A percentile compares a stretch with the other conserved stretches of the same genome.
Evolutionary conservation across 2,113 vertebrate genomes (phyloP).

Genomic region (Trachemys scripta): DNA sequence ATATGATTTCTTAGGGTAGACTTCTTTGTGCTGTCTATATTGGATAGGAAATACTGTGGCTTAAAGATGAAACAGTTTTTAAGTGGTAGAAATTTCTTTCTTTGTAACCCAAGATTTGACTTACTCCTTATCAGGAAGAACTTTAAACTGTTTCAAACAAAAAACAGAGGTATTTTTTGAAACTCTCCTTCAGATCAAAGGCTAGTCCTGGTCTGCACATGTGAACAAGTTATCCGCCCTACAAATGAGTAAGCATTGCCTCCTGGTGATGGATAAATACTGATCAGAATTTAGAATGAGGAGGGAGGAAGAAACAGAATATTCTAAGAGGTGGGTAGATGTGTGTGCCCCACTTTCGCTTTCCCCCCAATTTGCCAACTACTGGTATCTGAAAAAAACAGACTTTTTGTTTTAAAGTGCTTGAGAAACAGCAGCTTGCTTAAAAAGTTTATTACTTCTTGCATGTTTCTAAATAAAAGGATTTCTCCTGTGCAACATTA

Average conservation of each 20-base stretch:
- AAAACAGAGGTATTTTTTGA: slow-evolving; percentile 57
- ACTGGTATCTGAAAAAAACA: not conserved
- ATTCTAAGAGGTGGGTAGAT: not conserved
- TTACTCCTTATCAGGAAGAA: slow-evolving; percentile 69
- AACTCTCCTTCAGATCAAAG: slow-evolving; percentile 69
- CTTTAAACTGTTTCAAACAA: slow-evolving; percentile 62
- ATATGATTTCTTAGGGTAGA: slow-evolving; percentile 57
- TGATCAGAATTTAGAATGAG: slow-evolving; percentile 12
- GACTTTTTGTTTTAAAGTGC: slow-evolving; percentile 1
- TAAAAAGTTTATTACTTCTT: not conserved
- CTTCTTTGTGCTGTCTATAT: not conserved
- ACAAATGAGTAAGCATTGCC: not conserved
- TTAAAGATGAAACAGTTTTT: slow-evolving; percentile 62
- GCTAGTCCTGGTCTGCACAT: slow-evolving; percentile 39
- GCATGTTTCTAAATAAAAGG: not conserved
- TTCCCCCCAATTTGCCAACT: not conserved
- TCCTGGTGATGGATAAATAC: slow-evolving; percentile 26
- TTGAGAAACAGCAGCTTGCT: slow-evolving; percentile 12
- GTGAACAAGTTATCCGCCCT: slow-evolving; percentile 20
- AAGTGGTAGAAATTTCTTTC: slow-evolving; percentile 64
- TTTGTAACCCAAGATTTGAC: slow-evolving; percentile 68
- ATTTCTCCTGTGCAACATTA: not conserved
- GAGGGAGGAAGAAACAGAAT: not conserved
- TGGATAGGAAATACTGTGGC: slow-evolving; percentile 52
- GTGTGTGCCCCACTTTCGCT: not conserved